These are phyloP conservation scores for Tetrax tetrax DNA, from an alignment of 2,113 vertebrate species.

Conservation along the genomic window DNA sequence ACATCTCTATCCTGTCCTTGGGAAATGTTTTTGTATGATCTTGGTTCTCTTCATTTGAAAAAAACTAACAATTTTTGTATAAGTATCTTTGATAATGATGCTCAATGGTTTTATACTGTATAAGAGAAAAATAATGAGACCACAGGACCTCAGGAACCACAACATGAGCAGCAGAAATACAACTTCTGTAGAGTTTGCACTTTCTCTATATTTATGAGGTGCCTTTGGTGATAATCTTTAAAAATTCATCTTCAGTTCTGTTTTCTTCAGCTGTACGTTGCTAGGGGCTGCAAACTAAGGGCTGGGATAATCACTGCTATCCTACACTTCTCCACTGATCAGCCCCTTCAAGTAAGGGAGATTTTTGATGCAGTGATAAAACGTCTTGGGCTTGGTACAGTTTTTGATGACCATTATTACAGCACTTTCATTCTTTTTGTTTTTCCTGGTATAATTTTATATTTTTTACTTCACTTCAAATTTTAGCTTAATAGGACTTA, in stretches of 20 bases:
- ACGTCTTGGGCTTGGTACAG: not conserved
- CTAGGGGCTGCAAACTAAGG: not conserved
- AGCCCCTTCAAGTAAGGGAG: not conserved
- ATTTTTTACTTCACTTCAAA: not conserved
- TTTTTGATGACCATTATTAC: not conserved
- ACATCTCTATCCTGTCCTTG: not conserved
- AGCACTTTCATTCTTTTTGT: not conserved
- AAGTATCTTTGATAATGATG: not conserved
- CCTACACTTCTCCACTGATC: not conserved
- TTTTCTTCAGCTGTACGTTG: not conserved
- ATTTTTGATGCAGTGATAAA: not conserved
- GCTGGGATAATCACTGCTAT: not conserved
- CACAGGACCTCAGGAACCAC: not conserved
- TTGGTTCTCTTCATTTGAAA: not conserved
- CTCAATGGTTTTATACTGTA: not conserved
- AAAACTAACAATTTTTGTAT: not conserved
- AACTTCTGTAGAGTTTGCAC: not conserved
- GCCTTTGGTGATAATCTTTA: slow-evolving; percentile 26
- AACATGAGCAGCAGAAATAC: not conserved
- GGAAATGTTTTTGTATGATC: not conserved
- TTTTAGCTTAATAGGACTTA: not conserved
- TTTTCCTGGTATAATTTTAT: not conserved
- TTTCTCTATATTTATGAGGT: not conserved
- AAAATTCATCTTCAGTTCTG: slow-evolving; percentile 36
- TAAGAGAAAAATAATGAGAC: not conserved